phyloP scores from a whole-genome alignment of 2,797 vertebrate genomes.

The Melanotaenia nigrans region DNA sequence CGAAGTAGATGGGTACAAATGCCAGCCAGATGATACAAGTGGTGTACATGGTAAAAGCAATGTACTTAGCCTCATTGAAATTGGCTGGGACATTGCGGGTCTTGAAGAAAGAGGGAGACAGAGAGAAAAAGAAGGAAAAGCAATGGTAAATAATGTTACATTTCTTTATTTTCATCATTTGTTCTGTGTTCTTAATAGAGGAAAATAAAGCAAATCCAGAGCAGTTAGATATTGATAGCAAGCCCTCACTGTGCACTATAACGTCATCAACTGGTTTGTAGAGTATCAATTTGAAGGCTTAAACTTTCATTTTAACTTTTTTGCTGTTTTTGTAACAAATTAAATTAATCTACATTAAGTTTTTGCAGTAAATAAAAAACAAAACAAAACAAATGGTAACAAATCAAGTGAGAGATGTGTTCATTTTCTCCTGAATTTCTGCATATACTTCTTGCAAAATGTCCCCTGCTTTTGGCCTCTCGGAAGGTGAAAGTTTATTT shows the following conservation, averaged over 20 bases:
- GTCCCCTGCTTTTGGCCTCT: too few species aligned
- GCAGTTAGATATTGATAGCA: not conserved
- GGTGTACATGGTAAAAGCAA: conserved; percentile 99
- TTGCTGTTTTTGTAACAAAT: too few species aligned
- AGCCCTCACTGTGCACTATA: not conserved
- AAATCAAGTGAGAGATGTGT: not conserved
- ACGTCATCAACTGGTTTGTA: too few species aligned
- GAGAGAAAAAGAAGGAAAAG: conserved; percentile 4
- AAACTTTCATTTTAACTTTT: too few species aligned
- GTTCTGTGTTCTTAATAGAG: not conserved
- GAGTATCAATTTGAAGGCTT: too few species aligned
- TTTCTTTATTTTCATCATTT: not conserved
- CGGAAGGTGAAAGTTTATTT: too few species aligned
- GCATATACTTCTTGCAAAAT: too few species aligned
- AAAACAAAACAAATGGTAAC: not conserved
- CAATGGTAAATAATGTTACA: not conserved
- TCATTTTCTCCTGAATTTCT: not conserved
- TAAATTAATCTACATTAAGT: not conserved
- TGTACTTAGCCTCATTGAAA: conserved; percentile 98
- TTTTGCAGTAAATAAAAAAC: not conserved
- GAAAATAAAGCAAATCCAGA: not conserved
- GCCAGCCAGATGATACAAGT: conserved; percentile 99
- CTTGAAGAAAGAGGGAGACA: conserved; percentile 51
- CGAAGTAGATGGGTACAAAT: conserved; percentile 98
- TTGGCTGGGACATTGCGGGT: conserved; percentile 98